Conservation (phyloP, 2,113 vertebrate genomes). For the Aix galericulata region DNA sequence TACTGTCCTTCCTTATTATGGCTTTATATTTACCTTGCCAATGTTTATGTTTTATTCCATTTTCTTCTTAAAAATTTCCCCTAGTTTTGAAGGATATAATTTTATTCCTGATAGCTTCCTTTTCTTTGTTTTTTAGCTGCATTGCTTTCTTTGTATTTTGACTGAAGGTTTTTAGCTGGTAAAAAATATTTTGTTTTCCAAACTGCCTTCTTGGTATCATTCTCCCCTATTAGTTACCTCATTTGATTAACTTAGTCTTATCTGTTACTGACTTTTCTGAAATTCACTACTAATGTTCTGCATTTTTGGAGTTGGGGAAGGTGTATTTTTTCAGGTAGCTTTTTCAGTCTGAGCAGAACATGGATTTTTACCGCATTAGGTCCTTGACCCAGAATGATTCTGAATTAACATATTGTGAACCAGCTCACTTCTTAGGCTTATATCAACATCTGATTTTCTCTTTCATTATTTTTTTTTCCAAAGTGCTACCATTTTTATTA, state of each 20-base stretch:
- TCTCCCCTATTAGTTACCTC: not conserved
- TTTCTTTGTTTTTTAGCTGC: not conserved
- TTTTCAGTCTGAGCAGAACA: not conserved
- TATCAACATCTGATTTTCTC: not conserved
- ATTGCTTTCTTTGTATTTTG: not conserved
- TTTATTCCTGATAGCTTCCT: not conserved
- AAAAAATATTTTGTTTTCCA: not conserved
- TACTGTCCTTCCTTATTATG: not conserved
- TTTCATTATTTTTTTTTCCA: not conserved
- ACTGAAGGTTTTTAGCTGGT: not conserved
- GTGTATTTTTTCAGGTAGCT: not conserved
- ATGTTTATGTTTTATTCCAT: not conserved
- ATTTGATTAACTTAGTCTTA: not conserved
- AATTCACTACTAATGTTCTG: not conserved
- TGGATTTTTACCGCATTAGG: not conserved
- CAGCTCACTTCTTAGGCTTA: not conserved
- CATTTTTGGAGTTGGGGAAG: not conserved
- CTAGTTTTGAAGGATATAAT: not conserved
- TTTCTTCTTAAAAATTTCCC: not conserved
- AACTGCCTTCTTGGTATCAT: not conserved
- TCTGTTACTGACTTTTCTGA: not conserved
- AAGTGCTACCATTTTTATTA: not conserved
- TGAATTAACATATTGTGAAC: not conserved
- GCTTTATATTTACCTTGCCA: not conserved
- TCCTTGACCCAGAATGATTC: not conserved